Percentiles rank a stretch among this genome's conserved stretches.
These are phyloP conservation scores for Muscicapa comitata DNA, from an alignment of 2,797 vertebrate genomes.

Conservation along the genomic window DNA sequence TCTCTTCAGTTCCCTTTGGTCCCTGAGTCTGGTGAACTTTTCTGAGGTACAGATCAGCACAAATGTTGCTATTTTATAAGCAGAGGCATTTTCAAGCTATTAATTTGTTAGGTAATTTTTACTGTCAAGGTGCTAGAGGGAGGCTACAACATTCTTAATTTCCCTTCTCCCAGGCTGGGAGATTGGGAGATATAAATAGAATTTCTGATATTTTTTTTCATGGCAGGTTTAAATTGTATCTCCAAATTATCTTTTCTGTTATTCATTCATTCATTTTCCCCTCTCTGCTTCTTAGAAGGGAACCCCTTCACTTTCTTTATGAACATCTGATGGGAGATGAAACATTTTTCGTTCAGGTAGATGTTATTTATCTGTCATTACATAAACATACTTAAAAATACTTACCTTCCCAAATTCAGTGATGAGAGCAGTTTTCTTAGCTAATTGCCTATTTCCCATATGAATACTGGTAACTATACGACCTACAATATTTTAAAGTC, in stretches of 20 bases:
- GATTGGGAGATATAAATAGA: background rate
- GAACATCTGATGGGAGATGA: background rate
- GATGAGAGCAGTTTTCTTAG: background rate
- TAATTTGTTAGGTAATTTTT: background rate
- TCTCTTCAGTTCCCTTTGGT: background rate
- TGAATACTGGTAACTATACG: background rate
- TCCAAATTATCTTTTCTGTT: background rate
- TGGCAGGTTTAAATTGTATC: background rate
- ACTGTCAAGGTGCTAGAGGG: background rate
- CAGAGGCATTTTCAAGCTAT: background rate
- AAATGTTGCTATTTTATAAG: background rate
- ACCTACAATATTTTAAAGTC: background rate
- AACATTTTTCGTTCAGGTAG: background rate
- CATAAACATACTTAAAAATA: background rate
- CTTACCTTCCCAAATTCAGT: background rate
- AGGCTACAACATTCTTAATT: background rate
- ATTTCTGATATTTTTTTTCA: background rate
- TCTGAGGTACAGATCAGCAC: background rate
- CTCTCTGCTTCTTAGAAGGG: fast-evolving
- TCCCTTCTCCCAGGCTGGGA: background rate
- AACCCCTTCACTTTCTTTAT: background rate
- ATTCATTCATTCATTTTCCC: background rate
- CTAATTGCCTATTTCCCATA: background rate
- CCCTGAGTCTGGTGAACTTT: background rate
- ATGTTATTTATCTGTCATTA: background rate